Conservation (phyloP, 2,888 invertebrate genomes). For the Drosophila demipolita region DNA sequence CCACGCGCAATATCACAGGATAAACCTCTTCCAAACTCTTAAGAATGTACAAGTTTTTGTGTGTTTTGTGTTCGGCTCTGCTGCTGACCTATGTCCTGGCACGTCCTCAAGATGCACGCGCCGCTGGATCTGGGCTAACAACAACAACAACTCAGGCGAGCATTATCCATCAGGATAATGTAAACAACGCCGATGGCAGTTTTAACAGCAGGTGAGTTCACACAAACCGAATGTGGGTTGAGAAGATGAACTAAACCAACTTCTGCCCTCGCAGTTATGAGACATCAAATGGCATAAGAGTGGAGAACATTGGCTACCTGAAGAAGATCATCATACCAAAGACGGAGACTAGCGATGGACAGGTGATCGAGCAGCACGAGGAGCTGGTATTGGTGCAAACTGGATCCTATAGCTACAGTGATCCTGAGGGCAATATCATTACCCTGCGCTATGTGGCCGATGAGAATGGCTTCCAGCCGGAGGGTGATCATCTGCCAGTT, state of each 20-base stretch:
- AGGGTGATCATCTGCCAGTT: conserved; percentile 88
- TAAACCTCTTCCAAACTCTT: conserved; percentile 9
- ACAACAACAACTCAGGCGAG: conserved; percentile 84
- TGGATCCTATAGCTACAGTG: conserved; percentile 90
- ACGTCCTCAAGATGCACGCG: conserved; percentile 76
- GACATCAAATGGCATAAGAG: conserved; percentile 91
- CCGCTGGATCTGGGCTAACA: conserved; percentile 40
- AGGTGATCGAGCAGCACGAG: conserved; percentile 86
- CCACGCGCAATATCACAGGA: conserved; percentile 23
- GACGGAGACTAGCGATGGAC: conserved; percentile 85
- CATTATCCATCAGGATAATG: conserved; percentile 85
- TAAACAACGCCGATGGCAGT: conserved; percentile 85
- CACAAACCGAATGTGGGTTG: neutral
- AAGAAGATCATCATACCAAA: conserved; percentile 87
- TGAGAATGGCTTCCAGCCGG: conserved; percentile 90
- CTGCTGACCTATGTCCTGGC: conserved; percentile 75
- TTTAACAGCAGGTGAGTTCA: conserved; percentile 85
- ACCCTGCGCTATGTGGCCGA: conserved; percentile 89
- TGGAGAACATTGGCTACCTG: conserved; percentile 90
- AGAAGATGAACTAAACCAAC: neutral
- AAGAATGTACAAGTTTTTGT: conserved; percentile 76
- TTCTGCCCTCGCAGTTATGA: conserved; percentile 87
- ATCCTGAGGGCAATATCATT: conserved; percentile 89
- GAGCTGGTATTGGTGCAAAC: conserved; percentile 87
- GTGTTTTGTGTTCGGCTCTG: conserved; percentile 70